Conservation (phyloP, 2,888 invertebrate species). For the Apoda limacodes region DNA sequence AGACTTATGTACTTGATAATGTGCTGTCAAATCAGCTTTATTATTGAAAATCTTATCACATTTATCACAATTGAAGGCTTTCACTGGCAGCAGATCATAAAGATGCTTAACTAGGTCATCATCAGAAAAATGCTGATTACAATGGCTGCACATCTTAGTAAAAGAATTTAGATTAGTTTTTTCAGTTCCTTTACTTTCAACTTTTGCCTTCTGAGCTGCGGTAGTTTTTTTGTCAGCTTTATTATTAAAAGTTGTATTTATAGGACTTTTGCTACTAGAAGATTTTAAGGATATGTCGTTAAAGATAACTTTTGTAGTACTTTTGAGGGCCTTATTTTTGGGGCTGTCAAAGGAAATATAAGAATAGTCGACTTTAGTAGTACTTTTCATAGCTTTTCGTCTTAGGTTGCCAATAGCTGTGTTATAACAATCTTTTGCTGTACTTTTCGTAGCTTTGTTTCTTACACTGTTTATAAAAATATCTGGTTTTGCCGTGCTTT, state of each 20-base stretch:
- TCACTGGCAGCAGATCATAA: slow-evolving; percentile 28
- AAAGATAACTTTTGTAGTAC: too few species aligned
- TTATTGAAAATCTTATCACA: slow-evolving; percentile 4
- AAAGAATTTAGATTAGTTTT: background rate
- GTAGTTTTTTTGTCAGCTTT: slow-evolving; percentile 4
- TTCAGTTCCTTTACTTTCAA: background rate
- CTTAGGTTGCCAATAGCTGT: too few species aligned
- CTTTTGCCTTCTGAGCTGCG: slow-evolving; percentile 4
- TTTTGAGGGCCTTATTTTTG: too few species aligned
- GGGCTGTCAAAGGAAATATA: too few species aligned
- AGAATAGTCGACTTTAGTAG: too few species aligned
- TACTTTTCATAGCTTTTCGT: too few species aligned
- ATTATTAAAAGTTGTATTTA: background rate
- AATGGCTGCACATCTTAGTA: slow-evolving; percentile 31
- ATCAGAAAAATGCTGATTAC: slow-evolving; percentile 27
- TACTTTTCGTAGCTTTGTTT: too few species aligned
- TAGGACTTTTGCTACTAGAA: slow-evolving; percentile 5
- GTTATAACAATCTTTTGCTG: too few species aligned
- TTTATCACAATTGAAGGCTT: background rate
- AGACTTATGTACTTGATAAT: slow-evolving; percentile 10
- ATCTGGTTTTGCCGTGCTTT: slow-evolving; percentile 11
- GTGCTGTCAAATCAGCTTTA: slow-evolving; percentile 2
- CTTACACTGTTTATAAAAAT: slow-evolving; percentile 9
- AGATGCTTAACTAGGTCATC: slow-evolving; percentile 33
- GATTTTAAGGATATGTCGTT: too few species aligned